These are phyloP conservation scores for Gallinago stenura DNA, from an alignment of 2,797 vertebrate species.

Conservation along the genomic window DNA sequence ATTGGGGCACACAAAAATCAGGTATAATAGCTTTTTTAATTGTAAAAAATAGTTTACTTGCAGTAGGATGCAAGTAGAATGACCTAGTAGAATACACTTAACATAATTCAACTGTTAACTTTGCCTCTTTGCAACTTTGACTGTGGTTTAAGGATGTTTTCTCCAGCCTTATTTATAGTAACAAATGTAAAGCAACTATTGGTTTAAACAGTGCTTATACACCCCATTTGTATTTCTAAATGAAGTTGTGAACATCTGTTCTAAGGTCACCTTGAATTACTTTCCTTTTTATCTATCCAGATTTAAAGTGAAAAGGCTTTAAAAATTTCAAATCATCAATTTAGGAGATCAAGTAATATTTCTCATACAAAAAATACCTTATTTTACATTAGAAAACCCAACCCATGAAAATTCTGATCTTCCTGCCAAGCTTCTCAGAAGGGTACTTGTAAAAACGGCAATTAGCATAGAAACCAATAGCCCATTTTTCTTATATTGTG, in stretches of 20 bases:
- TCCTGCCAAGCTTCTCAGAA: background rate
- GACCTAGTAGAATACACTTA: background rate
- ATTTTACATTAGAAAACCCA: background rate
- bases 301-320: background rate
- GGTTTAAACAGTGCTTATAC: background rate
- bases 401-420: background rate
- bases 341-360: background rate
- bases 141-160: background rate
- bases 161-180: background rate
- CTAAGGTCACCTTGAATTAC: background rate
- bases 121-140: background rate
- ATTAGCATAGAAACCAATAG: background rate
- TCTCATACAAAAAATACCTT: background rate
- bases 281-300: background rate
- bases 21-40: background rate
- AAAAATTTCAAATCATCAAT: background rate
- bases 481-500: background rate
- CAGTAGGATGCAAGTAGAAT: background rate
- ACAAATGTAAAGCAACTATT: background rate
- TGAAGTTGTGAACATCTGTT: background rate
- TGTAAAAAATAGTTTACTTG: background rate
- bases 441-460: background rate
- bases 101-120: background rate
- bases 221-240: background rate
- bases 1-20: background rate